Conservation (phyloP, 2,888 invertebrate species). For the Galeopsomyia nigrocyanea region DNA sequence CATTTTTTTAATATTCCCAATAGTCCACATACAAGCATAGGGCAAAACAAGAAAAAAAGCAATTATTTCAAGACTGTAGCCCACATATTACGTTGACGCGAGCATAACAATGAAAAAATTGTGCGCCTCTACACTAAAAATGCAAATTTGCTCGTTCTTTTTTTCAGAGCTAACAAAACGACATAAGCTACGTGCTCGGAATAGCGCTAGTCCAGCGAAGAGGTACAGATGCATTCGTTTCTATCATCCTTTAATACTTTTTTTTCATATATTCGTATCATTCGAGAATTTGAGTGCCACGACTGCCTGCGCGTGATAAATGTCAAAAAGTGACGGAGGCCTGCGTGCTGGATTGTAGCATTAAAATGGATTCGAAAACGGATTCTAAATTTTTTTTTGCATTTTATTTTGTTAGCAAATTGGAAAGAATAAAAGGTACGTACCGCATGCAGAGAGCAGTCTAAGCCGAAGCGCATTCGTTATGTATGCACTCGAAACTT, state of each 20-base stretch:
- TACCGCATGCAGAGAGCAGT: slow-evolving; percentile 36
- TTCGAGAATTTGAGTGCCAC: slow-evolving; percentile 20
- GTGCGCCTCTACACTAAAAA: slow-evolving; percentile 15
- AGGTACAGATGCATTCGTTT: neutral
- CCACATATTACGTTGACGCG: neutral
- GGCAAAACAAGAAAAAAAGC: slow-evolving; percentile 16
- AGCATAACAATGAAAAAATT: slow-evolving; percentile 15
- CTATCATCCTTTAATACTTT: neutral
- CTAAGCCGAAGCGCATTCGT: slow-evolving; percentile 2
- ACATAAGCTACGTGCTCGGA: neutral
- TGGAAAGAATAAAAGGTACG: slow-evolving; percentile 12
- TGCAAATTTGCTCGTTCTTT: slow-evolving; percentile 9
- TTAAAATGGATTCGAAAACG: too few species aligned
- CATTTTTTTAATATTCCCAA: too few species aligned
- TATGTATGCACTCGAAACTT: slow-evolving; percentile 14
- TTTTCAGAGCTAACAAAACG: slow-evolving; percentile 16
- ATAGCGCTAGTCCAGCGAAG: neutral
- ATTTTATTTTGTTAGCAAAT: slow-evolving; percentile 7
- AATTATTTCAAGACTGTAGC: slow-evolving; percentile 1
- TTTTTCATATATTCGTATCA: slow-evolving; percentile 11
- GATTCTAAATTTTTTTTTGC: neutral
- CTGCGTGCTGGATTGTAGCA: too few species aligned
- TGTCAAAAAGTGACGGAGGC: slow-evolving; percentile 11
- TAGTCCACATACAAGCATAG: slow-evolving; percentile 12
- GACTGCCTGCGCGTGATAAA: slow-evolving; percentile 32